Conservation (phyloP, 2,797 vertebrate genomes). For the Anguilla marmorata region DNA sequence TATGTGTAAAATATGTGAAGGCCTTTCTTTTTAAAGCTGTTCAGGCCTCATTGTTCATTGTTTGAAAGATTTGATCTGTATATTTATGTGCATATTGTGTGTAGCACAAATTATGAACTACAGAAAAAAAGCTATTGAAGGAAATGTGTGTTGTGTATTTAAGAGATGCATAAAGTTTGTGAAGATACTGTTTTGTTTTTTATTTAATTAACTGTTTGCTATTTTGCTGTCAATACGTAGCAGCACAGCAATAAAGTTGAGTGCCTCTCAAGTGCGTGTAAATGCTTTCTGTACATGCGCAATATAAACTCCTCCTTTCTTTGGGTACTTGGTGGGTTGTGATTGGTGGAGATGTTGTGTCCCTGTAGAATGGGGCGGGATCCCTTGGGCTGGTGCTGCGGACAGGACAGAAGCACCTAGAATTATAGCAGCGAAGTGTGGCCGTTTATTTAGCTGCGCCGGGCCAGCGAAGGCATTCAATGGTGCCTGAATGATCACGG, state of each 20-base stretch:
- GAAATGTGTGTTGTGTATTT: not conserved
- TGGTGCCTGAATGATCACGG: not conserved
- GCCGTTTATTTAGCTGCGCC: not conserved
- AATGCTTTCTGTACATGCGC: not conserved
- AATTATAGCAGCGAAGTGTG: conserved; percentile 26
- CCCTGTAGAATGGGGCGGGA: conserved; percentile 56
- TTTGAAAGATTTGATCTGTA: not conserved
- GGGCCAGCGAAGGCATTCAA: not conserved
- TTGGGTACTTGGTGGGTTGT: conserved; percentile 35
- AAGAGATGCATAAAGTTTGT: not conserved
- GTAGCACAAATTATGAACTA: not conserved
- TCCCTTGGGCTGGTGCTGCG: conserved; percentile 46
- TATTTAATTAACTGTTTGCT: not conserved
- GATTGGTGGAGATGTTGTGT: conserved; percentile 51
- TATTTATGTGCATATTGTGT: not conserved
- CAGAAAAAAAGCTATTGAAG: not conserved
- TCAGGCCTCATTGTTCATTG: not conserved
- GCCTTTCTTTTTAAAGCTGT: not conserved
- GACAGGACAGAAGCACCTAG: conserved; percentile 46
- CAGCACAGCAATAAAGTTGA: conserved; percentile 14
- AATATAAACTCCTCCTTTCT: not conserved
- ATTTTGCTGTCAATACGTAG: not conserved
- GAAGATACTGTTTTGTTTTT: not conserved
- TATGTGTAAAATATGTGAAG: not conserved
- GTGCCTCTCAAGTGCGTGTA: not conserved